phyloP scores from a whole-genome alignment of 2,113 vertebrate genomes.

The Herpailurus yagouaroundi region DNA sequence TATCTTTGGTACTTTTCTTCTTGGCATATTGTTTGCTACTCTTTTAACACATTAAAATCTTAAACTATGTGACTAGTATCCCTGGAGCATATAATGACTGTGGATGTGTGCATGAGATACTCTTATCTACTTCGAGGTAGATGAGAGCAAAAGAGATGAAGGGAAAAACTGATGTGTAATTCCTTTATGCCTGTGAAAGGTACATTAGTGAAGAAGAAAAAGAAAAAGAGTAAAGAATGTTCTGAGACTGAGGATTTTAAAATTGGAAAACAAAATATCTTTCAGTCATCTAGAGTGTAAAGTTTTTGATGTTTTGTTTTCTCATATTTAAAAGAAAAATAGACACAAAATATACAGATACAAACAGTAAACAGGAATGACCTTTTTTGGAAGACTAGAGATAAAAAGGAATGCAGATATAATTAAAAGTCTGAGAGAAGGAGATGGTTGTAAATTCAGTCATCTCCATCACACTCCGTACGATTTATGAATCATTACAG shows the following conservation, averaged over 20 bases:
- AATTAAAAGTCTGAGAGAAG: constrained; percentile 31
- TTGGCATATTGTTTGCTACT: constrained; percentile 45
- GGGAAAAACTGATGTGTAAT: constrained; percentile 55
- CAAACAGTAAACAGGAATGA: constrained; percentile 3
- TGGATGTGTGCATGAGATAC: constrained; percentile 51
- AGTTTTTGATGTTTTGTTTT: neutral
- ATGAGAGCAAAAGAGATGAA: neutral
- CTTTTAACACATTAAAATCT: constrained; percentile 56
- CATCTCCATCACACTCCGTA: neutral
- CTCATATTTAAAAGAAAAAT: constrained; percentile 16
- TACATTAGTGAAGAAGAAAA: neutral
- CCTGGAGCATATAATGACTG: constrained; percentile 42
- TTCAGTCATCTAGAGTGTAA: neutral
- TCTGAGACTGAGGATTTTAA: neutral
- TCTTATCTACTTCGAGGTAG: constrained; percentile 43
- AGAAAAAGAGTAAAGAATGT: neutral
- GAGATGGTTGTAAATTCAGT: neutral
- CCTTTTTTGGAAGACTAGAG: neutral
- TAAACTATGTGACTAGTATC: constrained; percentile 40
- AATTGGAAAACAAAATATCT: constrained; percentile 55
- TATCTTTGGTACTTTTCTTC: neutral
- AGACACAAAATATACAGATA: neutral
- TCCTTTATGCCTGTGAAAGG: constrained; percentile 40
- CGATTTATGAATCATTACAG: constrained; percentile 2
- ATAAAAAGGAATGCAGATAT: constrained; percentile 12